Evolutionary conservation across 2,113 vertebrate genomes (phyloP).

Genomic region (Parus major): DNA sequence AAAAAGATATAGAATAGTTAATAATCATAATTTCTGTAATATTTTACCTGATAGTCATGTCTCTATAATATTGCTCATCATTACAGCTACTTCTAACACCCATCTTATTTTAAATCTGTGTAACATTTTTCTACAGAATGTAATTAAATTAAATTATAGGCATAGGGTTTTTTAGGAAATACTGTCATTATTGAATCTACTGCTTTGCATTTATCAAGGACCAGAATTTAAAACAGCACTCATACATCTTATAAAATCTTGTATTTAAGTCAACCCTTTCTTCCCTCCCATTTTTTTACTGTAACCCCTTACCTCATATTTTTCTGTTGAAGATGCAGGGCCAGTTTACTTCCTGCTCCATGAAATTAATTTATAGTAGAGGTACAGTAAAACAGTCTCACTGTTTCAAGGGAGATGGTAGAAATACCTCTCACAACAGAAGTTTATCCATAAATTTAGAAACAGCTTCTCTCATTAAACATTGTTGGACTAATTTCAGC

Average conservation of each 20-base stretch:
- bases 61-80: not conserved
- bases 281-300: not conserved
- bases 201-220: constrained; percentile 17
- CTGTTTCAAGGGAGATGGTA: not conserved
- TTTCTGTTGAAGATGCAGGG: not conserved
- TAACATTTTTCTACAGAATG: not conserved
- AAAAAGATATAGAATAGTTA: not conserved
- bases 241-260: not conserved
- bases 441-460: not conserved
- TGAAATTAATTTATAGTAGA: not conserved
- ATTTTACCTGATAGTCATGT: not conserved
- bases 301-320: not conserved
- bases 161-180: not conserved
- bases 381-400: not conserved
- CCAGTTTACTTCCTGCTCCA: not conserved
- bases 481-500: not conserved
- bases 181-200: constrained; percentile 7
- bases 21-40: not conserved
- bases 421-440: not conserved
- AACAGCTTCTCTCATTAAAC: not conserved
- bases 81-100: not conserved
- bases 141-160: constrained; percentile 1
- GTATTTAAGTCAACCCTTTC: not conserved
- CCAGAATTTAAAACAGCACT: not conserved
- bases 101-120: not conserved